Percentiles rank a stretch among this genome's conserved stretches.
phyloP scores from a whole-genome alignment of 2,113 vertebrate genomes.

The Labrus mixtus region DNA sequence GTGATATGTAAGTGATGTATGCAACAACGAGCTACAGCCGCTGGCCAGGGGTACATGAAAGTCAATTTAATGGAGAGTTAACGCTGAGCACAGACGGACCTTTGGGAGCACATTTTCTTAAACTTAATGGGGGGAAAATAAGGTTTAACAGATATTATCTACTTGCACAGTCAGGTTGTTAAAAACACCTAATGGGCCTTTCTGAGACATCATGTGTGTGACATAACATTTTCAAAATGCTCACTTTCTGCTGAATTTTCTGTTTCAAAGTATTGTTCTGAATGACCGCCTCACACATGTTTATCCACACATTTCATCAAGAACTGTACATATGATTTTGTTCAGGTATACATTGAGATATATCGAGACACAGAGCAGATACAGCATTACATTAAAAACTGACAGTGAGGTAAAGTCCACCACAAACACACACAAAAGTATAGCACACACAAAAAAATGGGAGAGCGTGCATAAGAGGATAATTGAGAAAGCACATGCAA shows the following conservation, averaged over 20 bases:
- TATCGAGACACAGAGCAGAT: slow-evolving; percentile 51
- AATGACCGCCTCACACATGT: slow-evolving; percentile 45
- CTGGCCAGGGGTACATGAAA: slow-evolving; percentile 17
- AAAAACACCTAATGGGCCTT: slow-evolving; percentile 6
- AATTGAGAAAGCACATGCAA: slow-evolving; percentile 74
- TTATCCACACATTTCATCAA: slow-evolving; percentile 57
- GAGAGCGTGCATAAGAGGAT: slow-evolving; percentile 75
- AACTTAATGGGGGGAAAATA: not conserved
- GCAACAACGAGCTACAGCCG: slow-evolving; percentile 27
- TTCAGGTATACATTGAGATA: slow-evolving; percentile 62
- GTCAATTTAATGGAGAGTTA: not conserved
- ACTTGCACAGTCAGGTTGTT: slow-evolving; percentile 9
- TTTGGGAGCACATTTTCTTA: slow-evolving; percentile 10
- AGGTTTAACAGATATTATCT: not conserved
- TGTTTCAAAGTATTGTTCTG: not conserved
- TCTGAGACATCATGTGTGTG: not conserved
- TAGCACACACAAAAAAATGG: slow-evolving; percentile 58
- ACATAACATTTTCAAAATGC: slow-evolving; percentile 5
- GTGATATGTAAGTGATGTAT: slow-evolving; percentile 51
- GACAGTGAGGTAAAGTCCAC: slow-evolving; percentile 38
- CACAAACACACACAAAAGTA: slow-evolving; percentile 39
- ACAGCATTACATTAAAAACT: slow-evolving; percentile 64
- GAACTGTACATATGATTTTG: slow-evolving; percentile 44
- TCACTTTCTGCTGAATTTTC: slow-evolving; percentile 4
- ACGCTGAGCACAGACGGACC: slow-evolving; percentile 6